Evolutionary conservation across 2,888 invertebrate species (phyloP), one percentile per base, ranked within the genome.

Genomic region (Morpho helenor): DNA sequence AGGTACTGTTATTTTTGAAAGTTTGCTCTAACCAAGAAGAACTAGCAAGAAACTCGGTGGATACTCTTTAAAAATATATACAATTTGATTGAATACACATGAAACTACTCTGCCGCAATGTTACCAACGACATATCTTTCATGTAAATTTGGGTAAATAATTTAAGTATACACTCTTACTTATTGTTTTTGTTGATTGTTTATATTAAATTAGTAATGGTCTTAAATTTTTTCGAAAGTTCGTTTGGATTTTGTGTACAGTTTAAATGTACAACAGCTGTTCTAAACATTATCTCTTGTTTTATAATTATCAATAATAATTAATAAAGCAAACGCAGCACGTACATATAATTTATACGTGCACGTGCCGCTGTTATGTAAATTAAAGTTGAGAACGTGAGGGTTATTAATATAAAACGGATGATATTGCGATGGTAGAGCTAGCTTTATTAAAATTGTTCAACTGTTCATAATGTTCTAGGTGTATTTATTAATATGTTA

Each of bases 361-460:
- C 68, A 79, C 83, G 83, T 81, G 83, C 75, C 70, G 69, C 74
- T 76, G 80, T 81, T 82, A 83, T 82, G 77, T 73, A 80, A 80
- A 82, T 79, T 74, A 70, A 69, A 67, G 66, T 69, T 61, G 68
- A 67, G 64, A 31, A 79, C 78, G 78, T 76, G 79, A 69, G 69
- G 64, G 66, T 65, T 74, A 53, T 71, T 70, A 72, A 75, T 76
- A 81, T 78, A 78, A 78, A 79, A 76, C 74, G 73, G 74, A 64
- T 60, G 57, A 71, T 70, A 59, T 59, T 48, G 31, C 31, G 31
- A 31, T 31, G 31, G 23, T 54, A 5, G 43, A 16, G 16, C 46
- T 60, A 57, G 52, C 55, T 60, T 42, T 53, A 53, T 50, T 57
- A 57, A 54, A 60, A 46, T 49, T 49, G 41, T 47, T 53, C 22